Conservation (phyloP, 2,113 vertebrate genomes). For the Euleptes europaea region DNA sequence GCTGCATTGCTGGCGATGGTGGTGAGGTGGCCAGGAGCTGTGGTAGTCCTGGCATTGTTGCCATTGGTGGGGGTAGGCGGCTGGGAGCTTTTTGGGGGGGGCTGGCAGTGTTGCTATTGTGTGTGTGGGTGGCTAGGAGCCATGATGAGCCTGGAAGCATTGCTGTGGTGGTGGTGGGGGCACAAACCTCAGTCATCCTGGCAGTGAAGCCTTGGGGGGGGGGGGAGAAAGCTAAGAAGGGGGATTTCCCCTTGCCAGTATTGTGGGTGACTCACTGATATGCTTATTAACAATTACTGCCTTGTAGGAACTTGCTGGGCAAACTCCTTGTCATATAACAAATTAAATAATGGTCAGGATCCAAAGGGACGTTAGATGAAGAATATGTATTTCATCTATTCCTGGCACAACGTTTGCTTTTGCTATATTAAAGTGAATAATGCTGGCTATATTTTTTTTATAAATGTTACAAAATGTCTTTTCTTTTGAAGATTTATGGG, state of each 20-base stretch:
- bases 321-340: not conserved
- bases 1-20: too few relatives aligned
- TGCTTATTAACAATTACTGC: not conserved
- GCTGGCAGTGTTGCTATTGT: too few relatives aligned
- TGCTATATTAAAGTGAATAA: not conserved
- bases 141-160: too few relatives aligned
- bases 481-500: constrained; percentile 86
- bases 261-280: not conserved
- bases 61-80: too few relatives aligned
- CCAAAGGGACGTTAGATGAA: not conserved
- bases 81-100: too few relatives aligned
- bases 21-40: too few relatives aligned
- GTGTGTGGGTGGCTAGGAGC: too few relatives aligned
- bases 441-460: not conserved
- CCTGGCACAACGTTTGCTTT: not conserved
- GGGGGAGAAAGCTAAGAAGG: not conserved
- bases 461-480: not conserved
- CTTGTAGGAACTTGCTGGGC: not conserved
- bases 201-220: too few relatives aligned
- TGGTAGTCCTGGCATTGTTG: too few relatives aligned
- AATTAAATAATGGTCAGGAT: not conserved
- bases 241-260: too few relatives aligned
- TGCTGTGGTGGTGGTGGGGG: too few relatives aligned
- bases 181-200: too few relatives aligned
- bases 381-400: not conserved